phyloP scores from a whole-genome alignment of 2,797 vertebrate species.

The Hydrocynus forskahlii region DNA sequence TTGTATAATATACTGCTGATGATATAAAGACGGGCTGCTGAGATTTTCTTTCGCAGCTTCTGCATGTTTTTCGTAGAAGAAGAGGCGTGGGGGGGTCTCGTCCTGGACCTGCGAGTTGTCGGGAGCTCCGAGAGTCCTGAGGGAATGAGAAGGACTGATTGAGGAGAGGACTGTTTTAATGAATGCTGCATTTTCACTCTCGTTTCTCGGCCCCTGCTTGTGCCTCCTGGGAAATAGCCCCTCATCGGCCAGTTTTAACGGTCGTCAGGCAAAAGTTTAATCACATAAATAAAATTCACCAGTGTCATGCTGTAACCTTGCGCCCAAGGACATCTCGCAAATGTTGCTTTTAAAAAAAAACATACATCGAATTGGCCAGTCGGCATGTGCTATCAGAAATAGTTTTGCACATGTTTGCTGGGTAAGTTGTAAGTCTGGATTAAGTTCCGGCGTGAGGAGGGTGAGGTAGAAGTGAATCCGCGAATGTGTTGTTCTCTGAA shows the following conservation, averaged over 20 bases:
- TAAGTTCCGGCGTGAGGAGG: background rate
- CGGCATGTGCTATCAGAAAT: background rate
- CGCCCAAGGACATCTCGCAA: slow-evolving; percentile 15
- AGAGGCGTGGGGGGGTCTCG: background rate
- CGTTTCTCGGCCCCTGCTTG: background rate
- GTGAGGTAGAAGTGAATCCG: background rate
- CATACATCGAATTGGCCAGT: background rate
- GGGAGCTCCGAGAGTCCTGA: background rate
- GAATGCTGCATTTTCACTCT: background rate
- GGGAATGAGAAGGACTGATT: slow-evolving; percentile 25
- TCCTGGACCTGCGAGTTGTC: slow-evolving; percentile 18
- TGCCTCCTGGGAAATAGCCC: background rate
- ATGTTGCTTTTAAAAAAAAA: background rate
- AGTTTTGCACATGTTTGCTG: background rate
- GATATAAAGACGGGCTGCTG: slow-evolving; percentile 43
- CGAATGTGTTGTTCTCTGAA: too few species aligned
- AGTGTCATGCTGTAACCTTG: background rate
- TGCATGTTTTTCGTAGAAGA: slow-evolving; percentile 2
- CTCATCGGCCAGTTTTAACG: background rate
- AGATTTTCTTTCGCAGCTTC: slow-evolving; percentile 39
- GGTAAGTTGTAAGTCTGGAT: background rate
- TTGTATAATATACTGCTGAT: slow-evolving; percentile 59
- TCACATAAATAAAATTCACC: slow-evolving; percentile 10
- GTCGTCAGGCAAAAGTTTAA: slow-evolving; percentile 3
- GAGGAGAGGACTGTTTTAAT: slow-evolving; percentile 4